Percentiles rank a stretch among this genome's conserved stretches.
Evolutionary conservation across 2,888 invertebrate genomes (phyloP).

Genomic region (Drosophila emarginata): DNA sequence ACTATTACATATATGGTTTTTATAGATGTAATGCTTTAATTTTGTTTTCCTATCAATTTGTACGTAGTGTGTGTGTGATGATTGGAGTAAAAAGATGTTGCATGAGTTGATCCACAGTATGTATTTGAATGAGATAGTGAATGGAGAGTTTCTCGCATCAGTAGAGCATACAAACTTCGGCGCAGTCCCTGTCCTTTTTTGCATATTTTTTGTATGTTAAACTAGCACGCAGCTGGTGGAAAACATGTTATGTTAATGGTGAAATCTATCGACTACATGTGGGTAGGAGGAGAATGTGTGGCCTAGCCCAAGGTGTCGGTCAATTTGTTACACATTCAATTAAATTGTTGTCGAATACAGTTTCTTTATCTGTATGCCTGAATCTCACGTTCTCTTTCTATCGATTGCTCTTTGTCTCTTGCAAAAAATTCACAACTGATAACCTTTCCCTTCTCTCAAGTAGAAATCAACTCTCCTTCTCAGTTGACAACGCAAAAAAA

Average conservation of each 20-base stretch:
- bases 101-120: no score
- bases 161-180: background rate
- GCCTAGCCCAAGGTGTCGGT: slow-evolving; percentile 56
- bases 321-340: slow-evolving; percentile 17
- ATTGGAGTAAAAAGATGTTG: no score
- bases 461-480: slow-evolving; percentile 11
- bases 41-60: no score
- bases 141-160: background rate
- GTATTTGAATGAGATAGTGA: no score
- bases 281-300: slow-evolving; percentile 39
- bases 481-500: slow-evolving; percentile 2
- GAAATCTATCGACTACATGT: slow-evolving; percentile 1
- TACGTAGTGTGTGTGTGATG: no score
- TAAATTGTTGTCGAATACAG: slow-evolving; percentile 59
- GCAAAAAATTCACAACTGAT: slow-evolving; percentile 33
- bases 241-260: slow-evolving; percentile 65
- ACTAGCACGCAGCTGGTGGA: slow-evolving; percentile 7
- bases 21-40: no score
- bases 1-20: no score
- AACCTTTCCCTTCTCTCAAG: slow-evolving; percentile 36
- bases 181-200: background rate
- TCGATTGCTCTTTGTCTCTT: slow-evolving; percentile 9
- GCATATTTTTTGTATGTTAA: background rate
- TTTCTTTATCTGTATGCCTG: background rate
- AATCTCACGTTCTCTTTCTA: background rate